These are phyloP conservation scores for Solenodon paradoxus DNA, from an alignment of 2,113 vertebrate species.

Conservation along the genomic window DNA sequence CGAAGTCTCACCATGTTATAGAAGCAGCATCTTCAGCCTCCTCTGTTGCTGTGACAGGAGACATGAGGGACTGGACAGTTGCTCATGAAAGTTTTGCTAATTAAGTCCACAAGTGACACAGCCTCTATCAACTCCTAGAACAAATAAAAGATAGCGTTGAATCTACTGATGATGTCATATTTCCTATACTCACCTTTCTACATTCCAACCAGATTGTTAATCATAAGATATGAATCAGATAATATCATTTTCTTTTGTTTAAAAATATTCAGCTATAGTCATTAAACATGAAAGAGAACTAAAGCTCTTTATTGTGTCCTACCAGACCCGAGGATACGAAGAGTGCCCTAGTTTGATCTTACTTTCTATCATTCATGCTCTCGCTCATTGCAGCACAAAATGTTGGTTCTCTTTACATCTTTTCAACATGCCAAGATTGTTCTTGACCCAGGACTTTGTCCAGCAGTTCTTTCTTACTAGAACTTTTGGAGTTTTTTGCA, in stretches of 20 bases:
- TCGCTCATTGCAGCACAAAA: background rate
- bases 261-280: background rate
- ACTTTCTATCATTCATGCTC: background rate
- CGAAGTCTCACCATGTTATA: background rate
- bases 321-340: background rate
- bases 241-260: background rate
- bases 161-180: background rate
- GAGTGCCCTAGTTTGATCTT: background rate
- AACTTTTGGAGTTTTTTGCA: background rate
- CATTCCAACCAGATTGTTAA: background rate
- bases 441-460: background rate
- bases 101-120: accelerated
- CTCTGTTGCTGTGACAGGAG: accelerated
- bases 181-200: background rate
- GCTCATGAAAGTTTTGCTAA: background rate
- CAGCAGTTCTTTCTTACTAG: background rate
- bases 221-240: background rate
- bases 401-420: background rate
- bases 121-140: background rate
- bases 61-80: background rate
- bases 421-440: background rate
- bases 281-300: background rate
- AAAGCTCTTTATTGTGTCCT: background rate
- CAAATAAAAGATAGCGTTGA: background rate
- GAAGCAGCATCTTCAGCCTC: background rate